Evolutionary conservation across 2,888 invertebrate genomes (phyloP), one percentile per base, ranked within the genome.

Genomic region (Ophion costatus): DNA sequence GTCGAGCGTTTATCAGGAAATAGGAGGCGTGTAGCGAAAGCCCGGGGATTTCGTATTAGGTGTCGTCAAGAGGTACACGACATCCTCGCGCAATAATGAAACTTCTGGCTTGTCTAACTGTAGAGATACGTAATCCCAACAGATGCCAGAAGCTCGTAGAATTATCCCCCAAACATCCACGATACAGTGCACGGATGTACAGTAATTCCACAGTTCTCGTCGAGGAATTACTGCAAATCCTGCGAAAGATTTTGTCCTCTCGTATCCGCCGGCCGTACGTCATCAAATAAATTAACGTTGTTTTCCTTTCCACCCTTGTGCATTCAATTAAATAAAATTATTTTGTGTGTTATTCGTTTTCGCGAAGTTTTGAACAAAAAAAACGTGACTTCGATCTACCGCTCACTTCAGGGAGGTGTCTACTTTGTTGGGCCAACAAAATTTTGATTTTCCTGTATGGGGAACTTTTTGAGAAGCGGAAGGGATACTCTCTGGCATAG

Each of bases 141-240:
- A 83, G 78, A 77, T 79, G 81, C 79, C 79, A 79, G 73, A 83
- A 73, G 14, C 74, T 83, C 78, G 76, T 77, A 69, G 38, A 64
- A 67, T 75, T 71, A 42, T 66, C 42, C 67, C 70, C 51, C 64
- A 81, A 59, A 71, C 80, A 69, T 64, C 57, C 56, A 38, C 78
- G 66, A 57, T 70, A 64, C 75, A 63, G 70, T 64, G 75, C 64
- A 63, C 83, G 80, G 67, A 84, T 78, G 86, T 70, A 75, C 42
- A 73, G 83, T 84, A 85, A 88, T 86, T 84, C 71, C 69, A n/a
- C 71, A 83, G 80, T 51, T 17, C 83, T 88, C 83, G 83, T 74
- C 75, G 80, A 76, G 83, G 76, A 88, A 84, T 87, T 84, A 83
- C 76, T 73, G 78, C 38, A 84, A 88, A 86, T 87, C 85, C 82